Base-by-base conservation (phyloP, 1,140 invertebrate species). In the Latrodectus geometricus region DNA sequence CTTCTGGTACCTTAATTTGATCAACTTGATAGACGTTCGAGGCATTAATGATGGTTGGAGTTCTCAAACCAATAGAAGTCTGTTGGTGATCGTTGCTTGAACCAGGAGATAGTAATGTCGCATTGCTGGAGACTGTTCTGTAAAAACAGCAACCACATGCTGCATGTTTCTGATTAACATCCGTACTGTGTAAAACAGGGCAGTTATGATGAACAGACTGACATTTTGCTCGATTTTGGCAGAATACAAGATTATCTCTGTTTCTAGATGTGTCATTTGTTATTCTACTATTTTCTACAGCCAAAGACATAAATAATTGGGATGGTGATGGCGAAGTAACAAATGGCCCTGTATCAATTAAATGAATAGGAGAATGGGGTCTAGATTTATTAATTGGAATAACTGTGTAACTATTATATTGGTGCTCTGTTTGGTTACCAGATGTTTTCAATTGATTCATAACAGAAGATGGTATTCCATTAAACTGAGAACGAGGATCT, bases 1-100 rank as follows among this genome's bases (percentile, higher is more conserved):
- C 61, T 76, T 86, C 56, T 20, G 81, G 72, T 86, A 86, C 83
- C 83, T 86, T 86, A n/a, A 84, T 65, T 84, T 75, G 72, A 84
- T 76, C 73, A 20, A 70, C 66, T 52, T 70, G 83, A 23, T 9
- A 50, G 76, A 35, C 66, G 76, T 78, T 78, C 61, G 49, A 48
- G 52, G 74, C 66, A 86, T 78, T 86, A 78, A 54, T 50, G 61
- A 49, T 70, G 48, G 52, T n/a, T 76, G 66, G 70, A 75, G 48
- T 78, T 86, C 83, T 86, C 49, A 86, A 70, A 70, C 75, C 83
- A 56, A 78, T 20, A 61, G 75, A 65, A 54, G 73, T 86, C 21
- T 56, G 74, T 20, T 20, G 82, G 11, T 78, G 61, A 4, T 70
- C 52, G 74, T 52, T 12, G 74, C 83, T 78, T 77, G 83, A 77